Conservation (phyloP, 2,888 invertebrate genomes). For the Chrysina gloriosa region DNA sequence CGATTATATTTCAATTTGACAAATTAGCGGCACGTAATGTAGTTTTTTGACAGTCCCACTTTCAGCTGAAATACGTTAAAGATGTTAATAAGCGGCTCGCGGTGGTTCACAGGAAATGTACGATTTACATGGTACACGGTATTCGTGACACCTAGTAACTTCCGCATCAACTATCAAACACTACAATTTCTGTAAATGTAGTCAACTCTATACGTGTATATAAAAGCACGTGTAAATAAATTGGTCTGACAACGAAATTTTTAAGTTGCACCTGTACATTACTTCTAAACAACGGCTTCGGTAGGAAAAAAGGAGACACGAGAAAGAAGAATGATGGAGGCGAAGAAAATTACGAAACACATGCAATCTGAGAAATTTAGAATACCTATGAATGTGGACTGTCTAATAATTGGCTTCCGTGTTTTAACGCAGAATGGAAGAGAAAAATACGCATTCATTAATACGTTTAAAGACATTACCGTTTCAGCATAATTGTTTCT, state of each 20-base stretch:
- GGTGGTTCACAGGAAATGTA: slow-evolving; percentile 50
- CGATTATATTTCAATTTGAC: slow-evolving; percentile 39
- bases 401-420: slow-evolving; percentile 38
- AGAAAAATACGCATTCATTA: slow-evolving; percentile 38
- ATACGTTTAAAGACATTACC: slow-evolving; percentile 45
- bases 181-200: slow-evolving; percentile 44
- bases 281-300: slow-evolving; percentile 24
- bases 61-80: slow-evolving; percentile 34
- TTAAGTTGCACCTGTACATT: slow-evolving; percentile 48
- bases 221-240: slow-evolving; percentile 50
- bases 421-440: neutral
- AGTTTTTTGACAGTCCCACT: slow-evolving; percentile 32
- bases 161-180: slow-evolving; percentile 51
- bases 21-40: slow-evolving; percentile 38
- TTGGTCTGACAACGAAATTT: slow-evolving; percentile 46
- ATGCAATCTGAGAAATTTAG: slow-evolving; percentile 37
- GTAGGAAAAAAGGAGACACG: neutral
- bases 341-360: slow-evolving; percentile 37
- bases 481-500: slow-evolving; percentile 52
- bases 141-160: slow-evolving; percentile 54
- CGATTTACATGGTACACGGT: slow-evolving; percentile 53
- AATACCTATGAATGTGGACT: slow-evolving; percentile 8
- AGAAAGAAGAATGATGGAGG: slow-evolving; percentile 22
- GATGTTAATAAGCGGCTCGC: slow-evolving; percentile 40
- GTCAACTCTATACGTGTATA: slow-evolving; percentile 39